Evolutionary conservation across 2,113 vertebrate species (phyloP).

Genomic region (Hiodon alosoides): DNA sequence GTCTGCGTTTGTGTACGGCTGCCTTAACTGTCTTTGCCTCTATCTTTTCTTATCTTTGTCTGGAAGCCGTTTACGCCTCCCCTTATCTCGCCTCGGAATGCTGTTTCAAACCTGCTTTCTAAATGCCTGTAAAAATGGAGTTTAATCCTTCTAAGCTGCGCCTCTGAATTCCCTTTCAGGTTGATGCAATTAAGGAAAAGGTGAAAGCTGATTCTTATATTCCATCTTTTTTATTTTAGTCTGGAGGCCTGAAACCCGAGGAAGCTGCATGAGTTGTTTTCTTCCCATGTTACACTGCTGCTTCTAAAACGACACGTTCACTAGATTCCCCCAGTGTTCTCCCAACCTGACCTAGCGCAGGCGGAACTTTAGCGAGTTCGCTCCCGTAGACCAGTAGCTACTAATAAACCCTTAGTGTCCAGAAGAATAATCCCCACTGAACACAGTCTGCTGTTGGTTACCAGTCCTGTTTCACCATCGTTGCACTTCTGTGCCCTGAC

Average conservation of each 20-base stretch:
- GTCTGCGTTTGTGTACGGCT: slow-evolving; percentile 21
- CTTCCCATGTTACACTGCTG: slow-evolving; percentile 70
- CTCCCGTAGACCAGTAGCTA: slow-evolving; percentile 21
- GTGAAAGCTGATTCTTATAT: slow-evolving; percentile 83
- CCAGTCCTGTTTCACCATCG: slow-evolving; percentile 17
- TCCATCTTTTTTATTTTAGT: slow-evolving; percentile 69
- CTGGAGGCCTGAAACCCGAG: slow-evolving; percentile 78
- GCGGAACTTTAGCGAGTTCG: slow-evolving; percentile 51
- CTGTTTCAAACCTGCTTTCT: slow-evolving; percentile 63
- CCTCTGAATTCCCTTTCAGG: slow-evolving; percentile 94
- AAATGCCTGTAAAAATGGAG: slow-evolving; percentile 62
- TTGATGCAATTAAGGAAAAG: slow-evolving; percentile 93
- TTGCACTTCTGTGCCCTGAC: not conserved
- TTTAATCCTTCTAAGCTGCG: slow-evolving; percentile 77
- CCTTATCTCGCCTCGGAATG: slow-evolving; percentile 55
- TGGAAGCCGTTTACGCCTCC: slow-evolving; percentile 54
- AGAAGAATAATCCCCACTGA: slow-evolving; percentile 52
- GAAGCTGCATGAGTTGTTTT: slow-evolving; percentile 86
- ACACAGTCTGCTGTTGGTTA: slow-evolving; percentile 68
- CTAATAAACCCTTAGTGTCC: slow-evolving; percentile 39
- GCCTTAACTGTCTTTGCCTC: slow-evolving; percentile 3
- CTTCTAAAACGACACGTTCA: slow-evolving; percentile 57
- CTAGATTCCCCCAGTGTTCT: slow-evolving; percentile 68
- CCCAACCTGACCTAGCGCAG: slow-evolving; percentile 58
- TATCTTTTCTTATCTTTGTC: slow-evolving; percentile 17